Evolutionary conservation across 2,888 invertebrate genomes (phyloP).

Genomic region (Lomographa bimaculata): DNA sequence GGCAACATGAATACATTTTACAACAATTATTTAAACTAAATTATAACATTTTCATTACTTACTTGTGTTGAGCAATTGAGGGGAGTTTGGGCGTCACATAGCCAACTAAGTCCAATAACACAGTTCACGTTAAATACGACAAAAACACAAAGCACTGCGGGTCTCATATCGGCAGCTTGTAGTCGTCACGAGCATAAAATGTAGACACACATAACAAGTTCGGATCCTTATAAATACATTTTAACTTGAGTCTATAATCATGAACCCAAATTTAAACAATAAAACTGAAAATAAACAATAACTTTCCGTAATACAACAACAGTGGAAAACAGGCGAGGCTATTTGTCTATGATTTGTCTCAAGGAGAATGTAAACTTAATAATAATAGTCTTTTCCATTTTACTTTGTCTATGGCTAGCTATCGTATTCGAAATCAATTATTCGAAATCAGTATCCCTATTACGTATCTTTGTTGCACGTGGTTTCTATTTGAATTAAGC

Average conservation of each 20-base stretch:
- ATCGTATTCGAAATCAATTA: no score
- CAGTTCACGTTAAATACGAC: conserved; percentile 49
- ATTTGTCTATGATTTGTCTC: no score
- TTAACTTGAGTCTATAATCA: conserved; percentile 12
- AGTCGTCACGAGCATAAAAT: conserved; percentile 15
- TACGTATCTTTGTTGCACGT: no score
- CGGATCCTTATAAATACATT: conserved; percentile 6
- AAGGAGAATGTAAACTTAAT: no score
- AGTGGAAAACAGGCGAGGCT: no score
- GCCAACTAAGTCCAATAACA: conserved; percentile 49
- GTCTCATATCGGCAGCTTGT: conserved; percentile 40
- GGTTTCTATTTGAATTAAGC: no score
- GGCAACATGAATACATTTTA: no score
- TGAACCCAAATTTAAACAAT: conserved; percentile 11
- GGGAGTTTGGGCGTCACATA: conserved; percentile 50
- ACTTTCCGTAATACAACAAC: conserved; percentile 16
- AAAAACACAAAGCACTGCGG: conserved; percentile 47
- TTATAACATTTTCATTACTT: no score
- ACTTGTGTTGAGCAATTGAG: conserved; percentile 72
- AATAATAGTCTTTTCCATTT: no score
- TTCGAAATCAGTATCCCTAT: no score
- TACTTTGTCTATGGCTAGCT: no score
- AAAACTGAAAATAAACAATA: conserved; percentile 23
- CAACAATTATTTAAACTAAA: no score
- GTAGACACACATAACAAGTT: conserved; percentile 31